Evolutionary conservation across 1,140 invertebrate genomes (phyloP).

Genomic region (Ceratosolen solmsi): DNA sequence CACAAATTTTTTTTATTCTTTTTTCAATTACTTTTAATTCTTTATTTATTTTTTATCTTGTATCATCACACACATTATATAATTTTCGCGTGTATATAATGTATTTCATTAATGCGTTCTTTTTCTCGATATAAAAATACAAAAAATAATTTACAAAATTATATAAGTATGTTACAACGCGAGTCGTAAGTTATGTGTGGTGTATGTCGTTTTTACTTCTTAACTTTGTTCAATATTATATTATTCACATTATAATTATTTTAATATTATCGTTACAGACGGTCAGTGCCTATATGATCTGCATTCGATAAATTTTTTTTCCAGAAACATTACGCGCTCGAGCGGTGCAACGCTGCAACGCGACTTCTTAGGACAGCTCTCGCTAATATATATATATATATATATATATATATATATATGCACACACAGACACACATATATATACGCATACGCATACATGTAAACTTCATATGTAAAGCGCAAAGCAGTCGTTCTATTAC

Average conservation of each 20-base stretch:
- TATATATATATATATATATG: not conserved
- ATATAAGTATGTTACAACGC: slow-evolving; percentile 56
- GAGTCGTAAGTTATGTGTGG: slow-evolving; percentile 50
- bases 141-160: slow-evolving; percentile 62
- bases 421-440: slow-evolving; percentile 27
- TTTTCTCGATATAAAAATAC: slow-evolving; percentile 60
- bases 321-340: slow-evolving; percentile 58
- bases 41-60: slow-evolving; percentile 49
- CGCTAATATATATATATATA: slow-evolving; percentile 39
- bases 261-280: slow-evolving; percentile 49
- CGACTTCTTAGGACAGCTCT: slow-evolving; percentile 48
- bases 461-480: slow-evolving; percentile 30
- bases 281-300: slow-evolving; percentile 49
- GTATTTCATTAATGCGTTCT: slow-evolving; percentile 50
- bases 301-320: slow-evolving; percentile 56
- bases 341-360: slow-evolving; percentile 52
- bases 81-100: slow-evolving; percentile 52
- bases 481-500: slow-evolving; percentile 28
- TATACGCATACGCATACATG: not conserved
- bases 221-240: slow-evolving; percentile 46
- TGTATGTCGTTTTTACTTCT: slow-evolving; percentile 41
- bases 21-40: slow-evolving; percentile 47
- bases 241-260: slow-evolving; percentile 49
- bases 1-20: slow-evolving; percentile 31
- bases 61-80: slow-evolving; percentile 49